These are phyloP conservation scores for Ennomos fuscantarius DNA, from an alignment of 2,888 invertebrate genomes.

Conservation along the genomic window DNA sequence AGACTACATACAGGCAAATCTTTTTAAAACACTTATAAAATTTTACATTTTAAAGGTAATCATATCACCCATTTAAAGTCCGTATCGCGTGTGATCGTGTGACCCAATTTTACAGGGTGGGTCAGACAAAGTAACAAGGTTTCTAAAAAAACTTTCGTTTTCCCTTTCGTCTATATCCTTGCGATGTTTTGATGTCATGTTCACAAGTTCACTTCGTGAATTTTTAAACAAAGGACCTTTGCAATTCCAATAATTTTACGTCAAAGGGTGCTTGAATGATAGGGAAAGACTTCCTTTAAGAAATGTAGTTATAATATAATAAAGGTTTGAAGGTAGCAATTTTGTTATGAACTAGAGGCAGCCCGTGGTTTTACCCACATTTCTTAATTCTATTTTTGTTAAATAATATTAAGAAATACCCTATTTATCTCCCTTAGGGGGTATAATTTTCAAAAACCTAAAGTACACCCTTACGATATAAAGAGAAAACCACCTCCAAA, in stretches of 20 bases:
- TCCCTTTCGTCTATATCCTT: constrained; percentile 34
- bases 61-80: constrained; percentile 46
- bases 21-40: no score
- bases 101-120: constrained; percentile 20
- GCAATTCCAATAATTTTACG: constrained; percentile 27
- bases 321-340: no score
- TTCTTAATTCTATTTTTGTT: no score
- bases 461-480: no score
- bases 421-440: no score
- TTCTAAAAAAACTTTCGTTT: constrained; percentile 53
- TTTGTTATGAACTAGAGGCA: no score
- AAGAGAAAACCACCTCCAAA: no score
- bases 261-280: constrained; percentile 10
- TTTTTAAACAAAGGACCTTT: constrained; percentile 28
- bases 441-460: no score
- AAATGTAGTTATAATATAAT: not conserved
- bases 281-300: not conserved
- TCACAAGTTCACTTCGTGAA: constrained; percentile 32
- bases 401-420: no score
- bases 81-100: constrained; percentile 44
- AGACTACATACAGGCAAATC: no score
- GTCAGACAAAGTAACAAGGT: constrained; percentile 22
- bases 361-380: no score
- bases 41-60: not conserved
- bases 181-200: constrained; percentile 37